A percentile compares a stretch with the other conserved stretches of the same genome.
Evolutionary conservation across 2,113 vertebrate species (phyloP).

Genomic region (Cathartes aura): DNA sequence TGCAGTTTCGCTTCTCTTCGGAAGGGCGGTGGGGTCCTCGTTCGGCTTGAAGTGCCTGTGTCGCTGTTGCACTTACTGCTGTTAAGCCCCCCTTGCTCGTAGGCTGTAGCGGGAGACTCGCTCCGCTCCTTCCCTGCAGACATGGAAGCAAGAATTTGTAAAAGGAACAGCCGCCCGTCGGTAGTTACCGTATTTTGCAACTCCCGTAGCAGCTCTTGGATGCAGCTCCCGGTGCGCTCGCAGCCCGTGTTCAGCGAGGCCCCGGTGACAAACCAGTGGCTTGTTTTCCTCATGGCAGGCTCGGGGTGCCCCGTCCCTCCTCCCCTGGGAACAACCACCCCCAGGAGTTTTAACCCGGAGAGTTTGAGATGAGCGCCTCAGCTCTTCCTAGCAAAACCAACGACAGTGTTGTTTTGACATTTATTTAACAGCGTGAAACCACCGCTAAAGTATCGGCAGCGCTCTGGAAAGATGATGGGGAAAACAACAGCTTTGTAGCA

Average conservation of each 20-base stretch:
- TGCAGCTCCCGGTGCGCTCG: too few species aligned
- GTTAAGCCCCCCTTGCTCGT: rapidly evolving
- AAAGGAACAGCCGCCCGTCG: rapidly evolving
- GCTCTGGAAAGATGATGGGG: too few species aligned
- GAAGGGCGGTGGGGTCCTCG: background rate
- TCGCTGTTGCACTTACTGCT: rapidly evolving
- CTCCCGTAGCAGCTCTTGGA: background rate
- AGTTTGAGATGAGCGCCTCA: rapidly evolving
- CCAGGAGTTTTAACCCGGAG: background rate
- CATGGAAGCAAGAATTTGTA: rapidly evolving
- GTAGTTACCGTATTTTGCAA: rapidly evolving
- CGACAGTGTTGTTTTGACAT: rapidly evolving
- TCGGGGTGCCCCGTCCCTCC: background rate
- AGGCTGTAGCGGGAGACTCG: rapidly evolving
- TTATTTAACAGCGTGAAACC: rapidly evolving
- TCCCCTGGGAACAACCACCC: too few species aligned
- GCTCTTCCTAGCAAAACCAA: rapidly evolving
- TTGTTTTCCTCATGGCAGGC: too few species aligned
- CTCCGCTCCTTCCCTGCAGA: background rate
- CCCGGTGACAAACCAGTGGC: background rate
- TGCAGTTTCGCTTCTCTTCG: background rate
- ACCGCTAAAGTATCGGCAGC: rapidly evolving
- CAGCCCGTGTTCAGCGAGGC: background rate
- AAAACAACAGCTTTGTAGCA: rapidly evolving
- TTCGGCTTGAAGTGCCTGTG: rapidly evolving